Conservation (phyloP, 2,888 invertebrate genomes). For the Eupsilia transversa region DNA sequence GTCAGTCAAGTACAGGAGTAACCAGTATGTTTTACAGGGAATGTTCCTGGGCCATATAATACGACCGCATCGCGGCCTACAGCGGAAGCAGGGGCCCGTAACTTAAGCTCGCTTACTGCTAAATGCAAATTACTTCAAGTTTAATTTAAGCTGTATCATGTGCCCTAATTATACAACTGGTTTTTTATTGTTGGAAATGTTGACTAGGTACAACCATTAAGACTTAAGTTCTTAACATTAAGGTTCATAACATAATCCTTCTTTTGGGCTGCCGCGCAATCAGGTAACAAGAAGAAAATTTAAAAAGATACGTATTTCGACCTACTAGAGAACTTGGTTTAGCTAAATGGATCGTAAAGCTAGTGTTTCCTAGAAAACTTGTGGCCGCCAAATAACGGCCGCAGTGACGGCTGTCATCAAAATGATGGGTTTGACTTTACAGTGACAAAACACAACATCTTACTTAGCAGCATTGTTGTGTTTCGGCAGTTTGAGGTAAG, state of each 20-base stretch:
- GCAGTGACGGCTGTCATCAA: no score
- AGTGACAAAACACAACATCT: no score
- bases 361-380: background rate
- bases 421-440: no score
- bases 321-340: no score
- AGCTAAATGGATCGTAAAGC: background rate
- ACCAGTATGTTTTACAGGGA: constrained; percentile 29
- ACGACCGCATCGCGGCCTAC: constrained; percentile 36
- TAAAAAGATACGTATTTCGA: background rate
- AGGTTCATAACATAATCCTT: background rate
- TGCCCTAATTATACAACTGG: constrained; percentile 38
- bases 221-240: background rate
- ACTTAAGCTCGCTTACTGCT: constrained; percentile 49
- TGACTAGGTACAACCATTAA: background rate
- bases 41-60: constrained; percentile 44
- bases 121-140: constrained; percentile 60
- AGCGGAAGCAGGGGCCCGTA: constrained; percentile 50
- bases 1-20: constrained; percentile 18
- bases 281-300: no score
- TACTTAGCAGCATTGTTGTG: no score
- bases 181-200: constrained; percentile 39
- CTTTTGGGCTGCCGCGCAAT: background rate
- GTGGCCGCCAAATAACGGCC: background rate
- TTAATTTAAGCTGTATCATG: constrained; percentile 39
- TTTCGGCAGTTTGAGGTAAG: no score